Evolutionary conservation across 2,113 vertebrate species (phyloP), one percentile per base, ranked within the genome.

Genomic region (Orthonyx spaldingii): DNA sequence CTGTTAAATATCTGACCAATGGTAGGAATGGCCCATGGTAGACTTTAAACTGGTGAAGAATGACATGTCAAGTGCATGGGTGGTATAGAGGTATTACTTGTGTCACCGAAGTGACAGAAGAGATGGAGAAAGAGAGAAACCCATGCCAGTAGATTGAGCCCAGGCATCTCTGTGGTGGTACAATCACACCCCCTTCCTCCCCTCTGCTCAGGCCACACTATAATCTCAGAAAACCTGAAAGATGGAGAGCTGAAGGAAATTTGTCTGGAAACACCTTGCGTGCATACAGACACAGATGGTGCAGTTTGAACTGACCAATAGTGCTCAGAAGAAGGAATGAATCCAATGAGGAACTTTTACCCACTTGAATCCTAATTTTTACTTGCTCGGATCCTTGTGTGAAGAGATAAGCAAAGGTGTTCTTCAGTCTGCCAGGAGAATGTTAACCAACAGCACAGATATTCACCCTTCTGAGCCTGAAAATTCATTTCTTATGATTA

Each of bases 131-230:
- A 65, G 33, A 55, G 9, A 32, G 23, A 78, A 39, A 52, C 22
- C 42, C 6, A 7, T 37, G 13, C 17, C 33, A 13, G 15, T 10
- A 64, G 55, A 26, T 8, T 72, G 46, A 44, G 28, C 22, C 46
- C 32, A 42, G 46, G 50, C 9, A 49, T 24, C 13, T 41, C 78
- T 27, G 20, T 21, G 9, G 9, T 69, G 17, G 39, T 27, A 32
- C 11, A 60, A 26, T 20, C 53, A 41, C n/a, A 15, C 4, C 0
- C 5, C 3, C 12, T 28, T 20, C 7, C 13, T n/a, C 6, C 4
- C 10, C 39, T 59, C n/a, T 41, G 47, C 47, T 68, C 5, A n/a
- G 28, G 11, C 13, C 19, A 26, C 39, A 15, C 30, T n/a, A 6
- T 47, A 60, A 35, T 39, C n/a, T 53, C 24, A 47, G 39, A 39